Base-by-base conservation (phyloP, 2,113 vertebrate species). In the Psophia crepitans region DNA sequence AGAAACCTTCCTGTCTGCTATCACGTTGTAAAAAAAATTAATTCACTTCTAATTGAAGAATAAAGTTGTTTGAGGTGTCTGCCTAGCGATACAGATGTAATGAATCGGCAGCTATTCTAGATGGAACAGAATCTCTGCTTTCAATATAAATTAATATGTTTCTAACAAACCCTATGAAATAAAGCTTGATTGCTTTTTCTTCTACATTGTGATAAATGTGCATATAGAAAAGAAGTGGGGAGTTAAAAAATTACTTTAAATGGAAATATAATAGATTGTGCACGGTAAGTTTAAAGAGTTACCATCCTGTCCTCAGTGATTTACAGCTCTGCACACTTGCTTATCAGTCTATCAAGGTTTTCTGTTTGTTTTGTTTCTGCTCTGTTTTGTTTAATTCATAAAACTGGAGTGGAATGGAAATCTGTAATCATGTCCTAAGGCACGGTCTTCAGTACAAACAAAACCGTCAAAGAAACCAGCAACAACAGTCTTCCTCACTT, bases 371-470 rank as follows among this genome's bases (percentile, higher is more conserved):
- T 82, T 85, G n/a, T n/a, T 96, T 80, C 80, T 84, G 71, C 37
- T 94, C 81, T 78, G 54, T 64, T 84, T 92, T 93, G 65, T 73
- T 95, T 91, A 94, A 94, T 87, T 96, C 84, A 85, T 83, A 95
- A 89, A 94, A 94, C 20, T 27, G 54, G 28, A 87, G 41, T 20
- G 53, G 49, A 85, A 93, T 74, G 71, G n/a, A 83, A 93, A 94
- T 80, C 28, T 49, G 33, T 37, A 87, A 61, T 77, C 12, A 8
- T 90, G 28, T 83, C 84, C 90, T 94, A 76, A 91, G 93, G 93
- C 90, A 83, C 12, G 65, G 20, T 66, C 58, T 77, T 84, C 66
- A 83, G 75, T 53, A 76, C 44, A 90, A 87, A 92, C 37, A 91
- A 91, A 81, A 69, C 14, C 1, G 6, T 69, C 57, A 90, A 51